phyloP scores from a whole-genome alignment of 2,797 vertebrate species.

The Eulemur albifrons region DNA sequence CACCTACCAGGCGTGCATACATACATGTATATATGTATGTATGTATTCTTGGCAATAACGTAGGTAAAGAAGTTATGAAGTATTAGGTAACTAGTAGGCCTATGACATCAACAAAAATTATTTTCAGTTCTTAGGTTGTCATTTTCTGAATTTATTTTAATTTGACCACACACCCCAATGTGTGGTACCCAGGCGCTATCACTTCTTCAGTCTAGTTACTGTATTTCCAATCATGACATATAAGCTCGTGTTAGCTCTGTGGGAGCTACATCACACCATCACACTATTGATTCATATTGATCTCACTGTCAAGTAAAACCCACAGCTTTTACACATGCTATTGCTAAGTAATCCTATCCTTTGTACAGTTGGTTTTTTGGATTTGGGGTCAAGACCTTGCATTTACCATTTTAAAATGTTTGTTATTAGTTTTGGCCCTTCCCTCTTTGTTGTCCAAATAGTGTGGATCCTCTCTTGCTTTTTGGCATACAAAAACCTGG shows the following conservation, averaged over 20 bases:
- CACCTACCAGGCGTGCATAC: background rate
- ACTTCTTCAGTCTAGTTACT: background rate
- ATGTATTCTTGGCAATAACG: background rate
- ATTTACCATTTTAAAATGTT: background rate
- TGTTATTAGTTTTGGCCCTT: background rate
- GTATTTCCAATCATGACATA: background rate
- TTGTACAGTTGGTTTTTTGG: background rate
- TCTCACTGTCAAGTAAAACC: background rate
- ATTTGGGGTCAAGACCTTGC: background rate
- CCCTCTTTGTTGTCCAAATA: background rate
- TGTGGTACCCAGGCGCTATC: background rate
- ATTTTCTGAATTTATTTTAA: background rate
- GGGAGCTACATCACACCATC: background rate
- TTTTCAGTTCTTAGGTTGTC: background rate
- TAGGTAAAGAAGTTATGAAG: background rate
- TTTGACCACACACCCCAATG: background rate
- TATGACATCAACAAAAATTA: background rate
- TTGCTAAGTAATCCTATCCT: background rate
- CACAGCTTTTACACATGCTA: background rate
- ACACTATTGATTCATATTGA: conserved; percentile 1
- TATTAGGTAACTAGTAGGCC: accelerated
- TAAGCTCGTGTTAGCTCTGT: background rate
- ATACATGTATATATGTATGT: no score
- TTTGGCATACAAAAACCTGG: background rate
- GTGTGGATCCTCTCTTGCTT: background rate